phyloP scores from a whole-genome alignment of 2,113 vertebrate genomes.

The Nansenia antarctica region DNA sequence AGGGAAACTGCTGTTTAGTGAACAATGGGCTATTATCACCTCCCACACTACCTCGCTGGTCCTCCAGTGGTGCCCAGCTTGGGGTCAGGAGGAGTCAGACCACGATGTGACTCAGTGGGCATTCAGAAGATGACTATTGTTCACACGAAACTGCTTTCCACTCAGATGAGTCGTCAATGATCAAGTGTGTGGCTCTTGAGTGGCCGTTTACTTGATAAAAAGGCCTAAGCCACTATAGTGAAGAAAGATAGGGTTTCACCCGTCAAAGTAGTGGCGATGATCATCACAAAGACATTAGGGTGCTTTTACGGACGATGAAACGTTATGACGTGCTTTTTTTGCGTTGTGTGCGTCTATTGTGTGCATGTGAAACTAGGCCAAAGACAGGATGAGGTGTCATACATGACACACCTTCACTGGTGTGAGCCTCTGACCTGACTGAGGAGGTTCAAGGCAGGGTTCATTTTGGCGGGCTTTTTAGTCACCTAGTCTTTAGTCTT shows the following conservation, averaged over 20 bases:
- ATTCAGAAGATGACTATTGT: constrained; percentile 13
- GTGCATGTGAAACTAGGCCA: not conserved
- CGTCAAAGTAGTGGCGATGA: not conserved
- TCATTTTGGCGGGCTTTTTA: not conserved
- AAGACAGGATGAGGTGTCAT: not conserved
- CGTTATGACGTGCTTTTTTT: not conserved
- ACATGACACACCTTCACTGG: not conserved
- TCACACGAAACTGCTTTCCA: constrained; percentile 2
- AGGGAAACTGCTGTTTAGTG: not conserved
- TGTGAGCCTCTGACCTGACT: not conserved
- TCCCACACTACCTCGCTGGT: constrained; percentile 30
- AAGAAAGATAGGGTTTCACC: not conserved
- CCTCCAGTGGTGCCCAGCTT: constrained; percentile 1
- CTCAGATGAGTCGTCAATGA: not conserved
- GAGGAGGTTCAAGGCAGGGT: not conserved
- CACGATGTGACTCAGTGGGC: constrained; percentile 50
- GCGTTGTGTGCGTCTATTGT: not conserved
- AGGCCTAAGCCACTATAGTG: not conserved
- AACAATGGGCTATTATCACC: constrained; percentile 57
- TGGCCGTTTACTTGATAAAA: not conserved
- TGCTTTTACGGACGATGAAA: not conserved
- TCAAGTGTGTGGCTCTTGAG: not conserved
- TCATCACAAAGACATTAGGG: not conserved
- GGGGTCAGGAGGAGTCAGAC: constrained; percentile 28
- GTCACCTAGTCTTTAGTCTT: too few species aligned